Conservation (phyloP, 2,797 vertebrate species). For the Protosalanx chinensis region DNA sequence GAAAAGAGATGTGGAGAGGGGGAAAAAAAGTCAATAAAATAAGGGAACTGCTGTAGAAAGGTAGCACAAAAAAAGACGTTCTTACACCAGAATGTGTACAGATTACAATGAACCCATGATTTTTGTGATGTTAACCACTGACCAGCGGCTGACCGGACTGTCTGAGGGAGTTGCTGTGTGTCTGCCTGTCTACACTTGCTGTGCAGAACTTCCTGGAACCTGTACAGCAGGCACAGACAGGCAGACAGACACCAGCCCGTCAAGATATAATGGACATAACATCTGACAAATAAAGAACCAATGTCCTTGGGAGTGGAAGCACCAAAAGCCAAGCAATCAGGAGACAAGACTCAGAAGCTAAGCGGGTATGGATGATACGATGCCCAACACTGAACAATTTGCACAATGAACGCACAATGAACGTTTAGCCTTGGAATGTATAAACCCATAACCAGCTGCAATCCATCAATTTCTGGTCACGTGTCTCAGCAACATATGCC, state of each 20-base stretch:
- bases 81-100: not conserved
- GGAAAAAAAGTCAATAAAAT: not conserved
- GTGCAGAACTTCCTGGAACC: constrained; percentile 97
- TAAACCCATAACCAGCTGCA: not conserved
- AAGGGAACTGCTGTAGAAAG: not conserved
- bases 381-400: not conserved
- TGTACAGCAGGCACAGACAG: constrained; percentile 99
- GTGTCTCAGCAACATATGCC: not conserved
- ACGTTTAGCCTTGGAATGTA: not conserved
- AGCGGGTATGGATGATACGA: not conserved
- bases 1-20: constrained; percentile 36
- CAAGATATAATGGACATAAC: constrained; percentile 63
- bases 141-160: constrained; percentile 52
- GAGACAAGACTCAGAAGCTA: not conserved
- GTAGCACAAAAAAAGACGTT: not conserved
- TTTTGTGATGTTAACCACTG: constrained; percentile 49
- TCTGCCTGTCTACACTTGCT: constrained; percentile 99
- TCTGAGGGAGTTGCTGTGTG: constrained; percentile 93
- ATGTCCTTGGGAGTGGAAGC: not conserved
- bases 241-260: constrained; percentile 94
- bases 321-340: not conserved
- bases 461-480: not conserved
- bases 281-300: constrained; percentile 1
- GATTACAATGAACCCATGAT: not conserved
- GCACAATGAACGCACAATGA: not conserved